Evolutionary conservation across 2,113 vertebrate species (phyloP), one percentile per base, ranked within the genome.

Genomic region (Neogobius melanostomus): DNA sequence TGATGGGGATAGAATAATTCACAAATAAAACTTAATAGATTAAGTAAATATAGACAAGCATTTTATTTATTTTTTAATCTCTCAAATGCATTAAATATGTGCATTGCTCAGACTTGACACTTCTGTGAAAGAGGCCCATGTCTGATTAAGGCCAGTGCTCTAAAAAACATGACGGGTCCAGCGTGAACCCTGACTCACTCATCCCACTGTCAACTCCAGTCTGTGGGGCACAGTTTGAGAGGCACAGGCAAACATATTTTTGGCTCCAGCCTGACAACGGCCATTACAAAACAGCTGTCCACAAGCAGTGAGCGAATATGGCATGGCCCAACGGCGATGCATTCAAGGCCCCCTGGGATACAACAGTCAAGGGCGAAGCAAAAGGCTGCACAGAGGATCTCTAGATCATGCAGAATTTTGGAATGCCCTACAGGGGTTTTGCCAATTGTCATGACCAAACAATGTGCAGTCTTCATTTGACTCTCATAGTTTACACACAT

Each of bases 261-360:
- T 46, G 46, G 15, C 51, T 68, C 64, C 48, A 3, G 21, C 59
- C 59, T 51, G 43, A 70, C 48, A 0, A 0, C 14, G 4, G 16
- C 54, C 71, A 68, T 73, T 67, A 74, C n/a, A 60, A 79, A 74
- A 8, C 80, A 80, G 81, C 73, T 77, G 83, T 76, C 75, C 68
- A 67, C 68, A 73, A 64, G 72, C 15, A 67, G 5, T 65, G 68
- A 61, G 72, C 4, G 2, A 56, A 57, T n/a, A 9, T 47, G 54
- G 53, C 17, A 9, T 44, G 51, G 50, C 17, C 2, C 7, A 48
- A 71, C 57, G 75, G 72, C 46, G 76, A 65, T 69, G 64, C 69
- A 74, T 69, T 43, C 57, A n/a, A 42, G 51, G 36, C 59, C 52
- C 52, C 56, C 67, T 28, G 71, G 74, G 77, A 61, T 57, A 64